phyloP scores from a whole-genome alignment of 2,888 invertebrate species.

The Thymelicus acteon region DNA sequence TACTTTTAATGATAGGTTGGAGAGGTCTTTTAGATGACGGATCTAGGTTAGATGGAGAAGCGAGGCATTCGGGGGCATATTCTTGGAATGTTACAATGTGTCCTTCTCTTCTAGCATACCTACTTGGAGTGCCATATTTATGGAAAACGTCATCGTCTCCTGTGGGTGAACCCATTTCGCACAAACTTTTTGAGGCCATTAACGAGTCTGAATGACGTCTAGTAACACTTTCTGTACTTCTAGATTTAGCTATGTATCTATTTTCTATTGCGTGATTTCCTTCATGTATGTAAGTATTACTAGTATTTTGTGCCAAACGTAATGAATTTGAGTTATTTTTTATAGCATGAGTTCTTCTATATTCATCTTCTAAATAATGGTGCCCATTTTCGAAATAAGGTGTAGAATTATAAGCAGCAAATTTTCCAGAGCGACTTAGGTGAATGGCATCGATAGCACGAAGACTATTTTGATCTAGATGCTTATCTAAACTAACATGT shows the following conservation, averaged over 20 bases:
- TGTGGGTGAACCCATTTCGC: conserved; percentile 30
- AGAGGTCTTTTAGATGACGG: conserved; percentile 61
- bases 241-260: conserved; percentile 50
- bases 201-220: conserved; percentile 64
- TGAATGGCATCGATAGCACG: conserved; percentile 46
- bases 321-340: conserved; percentile 42
- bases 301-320: conserved; percentile 30
- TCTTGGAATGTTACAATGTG: conserved; percentile 81
- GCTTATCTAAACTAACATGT: conserved; percentile 70
- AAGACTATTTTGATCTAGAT: conserved; percentile 49
- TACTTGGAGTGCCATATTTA: not conserved
- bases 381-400: conserved; percentile 1
- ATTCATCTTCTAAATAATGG: conserved; percentile 22
- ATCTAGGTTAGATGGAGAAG: conserved; percentile 63
- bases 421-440: conserved; percentile 10
- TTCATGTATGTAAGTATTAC: conserved; percentile 14
- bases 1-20: conserved; percentile 68
- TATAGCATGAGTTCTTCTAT: conserved; percentile 24
- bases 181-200: conserved; percentile 27
- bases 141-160: conserved; percentile 31
- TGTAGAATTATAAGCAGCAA: conserved; percentile 2
- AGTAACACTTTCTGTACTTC: conserved; percentile 40
- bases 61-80: conserved; percentile 69
- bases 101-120: conserved; percentile 52
- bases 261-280: conserved; percentile 5